Evolutionary conservation across 1,140 invertebrate genomes (phyloP).

Genomic region (Cydia splendana): DNA sequence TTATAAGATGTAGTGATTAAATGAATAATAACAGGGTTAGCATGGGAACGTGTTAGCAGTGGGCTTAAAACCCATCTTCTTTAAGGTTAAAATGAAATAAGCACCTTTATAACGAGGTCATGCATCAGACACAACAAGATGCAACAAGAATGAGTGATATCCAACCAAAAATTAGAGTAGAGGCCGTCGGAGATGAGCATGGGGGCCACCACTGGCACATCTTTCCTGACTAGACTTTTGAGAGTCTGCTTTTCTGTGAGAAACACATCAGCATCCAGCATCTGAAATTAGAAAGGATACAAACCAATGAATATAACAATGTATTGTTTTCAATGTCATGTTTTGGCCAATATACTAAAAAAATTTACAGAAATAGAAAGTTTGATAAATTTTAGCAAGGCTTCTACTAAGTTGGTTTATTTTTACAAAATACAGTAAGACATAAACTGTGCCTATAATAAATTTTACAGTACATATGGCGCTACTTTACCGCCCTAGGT

Average conservation of each 20-base stretch:
- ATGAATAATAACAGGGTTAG: too few relatives aligned
- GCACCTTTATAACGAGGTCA: conserved; percentile 17
- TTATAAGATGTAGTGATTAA: too few relatives aligned
- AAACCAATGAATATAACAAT: too few relatives aligned
- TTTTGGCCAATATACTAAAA: too few relatives aligned
- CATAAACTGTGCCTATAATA: too few relatives aligned
- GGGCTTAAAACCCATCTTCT: neutral
- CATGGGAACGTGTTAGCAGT: neutral
- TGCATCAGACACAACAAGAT: conserved; percentile 25
- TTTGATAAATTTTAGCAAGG: too few relatives aligned
- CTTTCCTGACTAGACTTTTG: conserved; percentile 84
- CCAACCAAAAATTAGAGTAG: conserved; percentile 97
- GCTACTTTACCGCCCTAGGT: too few relatives aligned
- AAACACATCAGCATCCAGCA: conserved; percentile 94
- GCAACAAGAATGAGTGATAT: conserved; percentile 30
- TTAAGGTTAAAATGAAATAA: conserved; percentile 14
- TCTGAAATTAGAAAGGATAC: conserved; percentile 78
- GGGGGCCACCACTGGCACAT: conserved; percentile 86
- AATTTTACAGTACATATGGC: too few relatives aligned
- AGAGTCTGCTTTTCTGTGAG: conserved; percentile 87
- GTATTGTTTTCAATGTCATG: too few relatives aligned
- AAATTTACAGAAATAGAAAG: too few relatives aligned
- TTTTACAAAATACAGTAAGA: too few relatives aligned
- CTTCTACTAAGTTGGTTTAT: too few relatives aligned
- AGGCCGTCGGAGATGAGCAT: conserved; percentile 92